Base-by-base conservation (phyloP, 2,888 invertebrate genomes). In the Tinea semifulvella region DNA sequence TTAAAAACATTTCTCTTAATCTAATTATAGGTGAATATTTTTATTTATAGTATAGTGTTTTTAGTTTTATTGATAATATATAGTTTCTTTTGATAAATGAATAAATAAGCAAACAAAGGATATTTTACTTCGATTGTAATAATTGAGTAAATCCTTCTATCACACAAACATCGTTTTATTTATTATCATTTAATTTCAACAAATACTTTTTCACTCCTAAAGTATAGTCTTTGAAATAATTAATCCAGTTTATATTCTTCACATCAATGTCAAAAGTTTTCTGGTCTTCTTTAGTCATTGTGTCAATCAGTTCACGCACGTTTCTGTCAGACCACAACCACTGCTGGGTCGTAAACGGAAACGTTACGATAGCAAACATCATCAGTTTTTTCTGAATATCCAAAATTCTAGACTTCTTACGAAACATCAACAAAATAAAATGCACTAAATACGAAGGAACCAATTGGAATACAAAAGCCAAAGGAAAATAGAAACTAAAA, bases 151-250 rank as follows among this genome's bases (percentile, higher is more conserved):
- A n/a, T n/a, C n/a, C n/a, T n/a, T n/a, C n/a, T n/a, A n/a, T n/a
- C n/a, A n/a, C n/a, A n/a, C n/a, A n/a, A n/a, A n/a, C n/a, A n/a
- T n/a, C n/a, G n/a, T 22, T 7, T 22, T 7, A 22, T 22, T 22
- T 7, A 8, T 22, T 22, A 5, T 22, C 25, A 22, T 31, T 11
- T n/a, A 22, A 11, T 40, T 40, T 40, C 6, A 40, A 8, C 22
- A 40, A 20, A 40, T 40, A 40, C 11, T 22, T 40, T 14, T 40
- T 40, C 40, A 40, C 20, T 2, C 40, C 40, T 14, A 22, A 22
- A 11, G 22, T 22, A 40, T 40, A 40, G 11, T 40, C 22, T 6
- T 19, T 14, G n/a, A 40, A 40, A 22, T 40, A 40, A 2, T 7
- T 22, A 11, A 2, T 14, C 40, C 40, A 40, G 6, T 40, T n/a